These are phyloP conservation scores for Chalcis sispes DNA, from an alignment of 2,888 invertebrate genomes.

Conservation along the genomic window DNA sequence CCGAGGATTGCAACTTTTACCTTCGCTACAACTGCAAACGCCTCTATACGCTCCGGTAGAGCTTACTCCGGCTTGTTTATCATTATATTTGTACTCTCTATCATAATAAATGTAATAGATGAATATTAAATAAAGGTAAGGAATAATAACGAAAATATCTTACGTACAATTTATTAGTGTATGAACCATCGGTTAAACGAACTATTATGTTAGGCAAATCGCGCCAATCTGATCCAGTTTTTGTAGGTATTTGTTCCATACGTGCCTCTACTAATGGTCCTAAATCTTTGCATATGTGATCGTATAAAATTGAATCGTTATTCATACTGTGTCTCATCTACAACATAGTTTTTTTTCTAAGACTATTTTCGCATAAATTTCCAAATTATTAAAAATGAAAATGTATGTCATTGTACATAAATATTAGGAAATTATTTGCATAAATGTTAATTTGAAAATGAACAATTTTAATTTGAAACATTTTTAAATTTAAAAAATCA, in stretches of 20 bases:
- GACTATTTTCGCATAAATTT: not conserved
- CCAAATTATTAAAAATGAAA: not conserved
- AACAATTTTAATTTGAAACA: no score
- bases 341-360: not conserved
- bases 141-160: not conserved
- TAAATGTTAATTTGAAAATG: no score
- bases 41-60: slow-evolving; percentile 79
- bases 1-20: slow-evolving; percentile 81
- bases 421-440: not conserved
- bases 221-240: slow-evolving; percentile 89
- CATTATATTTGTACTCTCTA: slow-evolving; percentile 76
- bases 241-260: slow-evolving; percentile 84
- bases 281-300: slow-evolving; percentile 92
- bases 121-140: not conserved
- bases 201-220: slow-evolving; percentile 86
- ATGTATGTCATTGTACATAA: not conserved
- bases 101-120: not conserved
- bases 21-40: slow-evolving; percentile 86
- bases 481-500: no score
- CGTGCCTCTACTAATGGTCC: slow-evolving; percentile 86
- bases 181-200: slow-evolving; percentile 83
- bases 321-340: slow-evolving; percentile 33
- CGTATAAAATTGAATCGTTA: slow-evolving; percentile 68
- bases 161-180: slow-evolving; percentile 79
- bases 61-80: slow-evolving; percentile 77